Conservation (phyloP, 2,113 vertebrate species). For the Atherinomorus stipes region DNA sequence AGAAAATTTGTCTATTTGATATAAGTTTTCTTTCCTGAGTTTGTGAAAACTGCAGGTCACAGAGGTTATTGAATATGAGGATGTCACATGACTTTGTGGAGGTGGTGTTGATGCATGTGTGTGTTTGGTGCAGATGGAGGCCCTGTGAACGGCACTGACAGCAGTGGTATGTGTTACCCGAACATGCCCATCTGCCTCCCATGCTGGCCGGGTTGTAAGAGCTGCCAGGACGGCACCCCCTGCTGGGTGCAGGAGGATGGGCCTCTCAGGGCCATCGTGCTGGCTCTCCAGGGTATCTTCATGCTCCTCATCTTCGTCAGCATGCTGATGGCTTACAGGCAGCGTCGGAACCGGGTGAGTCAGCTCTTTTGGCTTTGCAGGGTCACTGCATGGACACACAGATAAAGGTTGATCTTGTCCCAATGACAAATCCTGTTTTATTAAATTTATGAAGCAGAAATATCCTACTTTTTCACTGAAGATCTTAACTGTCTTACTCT, state of each 20-base stretch:
- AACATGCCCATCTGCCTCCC: constrained; percentile 84
- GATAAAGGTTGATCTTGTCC: not conserved
- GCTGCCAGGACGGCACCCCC: constrained; percentile 86
- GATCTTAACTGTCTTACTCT: not conserved
- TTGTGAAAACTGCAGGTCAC: not conserved
- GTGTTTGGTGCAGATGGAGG: constrained; percentile 55
- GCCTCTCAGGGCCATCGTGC: constrained; percentile 80
- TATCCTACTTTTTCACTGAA: not conserved
- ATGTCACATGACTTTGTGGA: constrained; percentile 14
- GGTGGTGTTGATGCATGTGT: not conserved
- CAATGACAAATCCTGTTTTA: not conserved
- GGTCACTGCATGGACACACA: not conserved
- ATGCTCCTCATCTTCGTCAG: constrained; percentile 92
- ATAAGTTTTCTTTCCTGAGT: not conserved
- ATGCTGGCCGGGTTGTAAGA: constrained; percentile 87
- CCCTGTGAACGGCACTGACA: constrained; percentile 43
- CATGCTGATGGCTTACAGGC: constrained; percentile 91
- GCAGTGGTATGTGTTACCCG: constrained; percentile 63
- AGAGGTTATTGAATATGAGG: not conserved
- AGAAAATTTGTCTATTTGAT: not conserved
- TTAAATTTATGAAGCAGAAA: not conserved
- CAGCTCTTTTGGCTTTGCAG: not conserved
- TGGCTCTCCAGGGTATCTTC: constrained; percentile 89
- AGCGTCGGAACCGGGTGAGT: constrained; percentile 88
- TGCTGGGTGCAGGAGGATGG: constrained; percentile 89